Conservation (phyloP, 2,888 invertebrate genomes). For the Eucera pruinosa region DNA sequence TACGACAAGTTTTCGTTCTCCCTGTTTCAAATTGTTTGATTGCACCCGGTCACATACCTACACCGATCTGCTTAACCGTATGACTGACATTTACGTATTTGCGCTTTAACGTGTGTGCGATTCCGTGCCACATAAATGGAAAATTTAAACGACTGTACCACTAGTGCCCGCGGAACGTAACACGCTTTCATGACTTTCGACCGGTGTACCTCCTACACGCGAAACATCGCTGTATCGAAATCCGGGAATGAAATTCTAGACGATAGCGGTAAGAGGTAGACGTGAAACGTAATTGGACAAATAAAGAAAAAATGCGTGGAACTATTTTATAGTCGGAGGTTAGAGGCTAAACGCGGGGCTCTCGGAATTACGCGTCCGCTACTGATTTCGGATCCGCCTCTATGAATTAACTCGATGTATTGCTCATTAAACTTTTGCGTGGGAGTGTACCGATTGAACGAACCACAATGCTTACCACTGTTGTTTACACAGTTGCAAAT, state of each 20-base stretch:
- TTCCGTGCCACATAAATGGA: constrained; percentile 54
- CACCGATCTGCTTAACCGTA: constrained; percentile 46
- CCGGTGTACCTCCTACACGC: neutral
- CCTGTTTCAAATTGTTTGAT: constrained; percentile 52
- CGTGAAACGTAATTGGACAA: neutral
- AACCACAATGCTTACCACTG: neutral
- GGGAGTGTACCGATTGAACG: constrained; percentile 21
- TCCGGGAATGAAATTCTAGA: neutral
- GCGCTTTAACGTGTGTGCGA: constrained; percentile 48
- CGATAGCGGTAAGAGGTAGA: neutral
- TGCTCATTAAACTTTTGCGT: constrained; percentile 16
- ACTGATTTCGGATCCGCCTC: constrained; percentile 44
- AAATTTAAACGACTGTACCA: constrained; percentile 51
- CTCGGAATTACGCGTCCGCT: neutral
- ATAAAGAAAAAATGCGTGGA: neutral
- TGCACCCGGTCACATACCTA: constrained; percentile 67
- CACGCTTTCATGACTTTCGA: constrained; percentile 23
- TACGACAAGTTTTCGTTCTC: constrained; percentile 23
- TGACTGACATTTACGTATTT: constrained; percentile 67
- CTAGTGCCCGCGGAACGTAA: constrained; percentile 2
- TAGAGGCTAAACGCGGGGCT: constrained; percentile 7
- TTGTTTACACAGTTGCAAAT: neutral
- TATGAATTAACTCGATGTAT: constrained; percentile 27
- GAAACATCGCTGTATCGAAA: neutral
- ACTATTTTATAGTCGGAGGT: constrained; percentile 26